These are phyloP conservation scores for Temnothorax unifasciatus DNA, from an alignment of 2,888 invertebrate species.

Conservation along the genomic window DNA sequence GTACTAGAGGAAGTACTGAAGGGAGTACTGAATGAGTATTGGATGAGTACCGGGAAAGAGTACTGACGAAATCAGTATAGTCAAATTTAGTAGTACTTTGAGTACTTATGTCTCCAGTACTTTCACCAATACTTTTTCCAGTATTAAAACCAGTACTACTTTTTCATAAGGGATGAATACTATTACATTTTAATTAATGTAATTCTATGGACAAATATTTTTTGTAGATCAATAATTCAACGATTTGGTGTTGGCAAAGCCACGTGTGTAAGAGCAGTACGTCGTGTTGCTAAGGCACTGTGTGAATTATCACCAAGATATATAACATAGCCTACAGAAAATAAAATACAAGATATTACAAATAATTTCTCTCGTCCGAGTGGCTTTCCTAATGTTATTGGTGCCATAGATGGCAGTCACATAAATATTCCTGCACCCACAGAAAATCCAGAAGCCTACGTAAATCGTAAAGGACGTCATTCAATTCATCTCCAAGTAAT, in stretches of 20 bases:
- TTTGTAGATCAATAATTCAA: not conserved
- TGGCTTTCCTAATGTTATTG: not conserved
- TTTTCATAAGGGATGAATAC: no score
- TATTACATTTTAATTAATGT: no score
- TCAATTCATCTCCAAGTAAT: constrained; percentile 3
- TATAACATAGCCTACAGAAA: not conserved
- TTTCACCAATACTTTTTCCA: no score
- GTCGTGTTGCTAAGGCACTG: not conserved
- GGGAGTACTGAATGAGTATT: no score
- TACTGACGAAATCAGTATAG: no score
- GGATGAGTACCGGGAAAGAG: no score
- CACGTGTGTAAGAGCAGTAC: not conserved
- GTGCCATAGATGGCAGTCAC: not conserved
- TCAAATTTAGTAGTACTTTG: no score
- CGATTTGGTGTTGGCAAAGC: not conserved
- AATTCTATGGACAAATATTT: no score
- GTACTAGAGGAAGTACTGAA: no score
- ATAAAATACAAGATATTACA: not conserved
- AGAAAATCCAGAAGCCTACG: not conserved
- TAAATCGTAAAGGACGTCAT: not conserved
- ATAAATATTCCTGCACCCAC: not conserved
- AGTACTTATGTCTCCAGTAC: no score
- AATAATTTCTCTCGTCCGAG: not conserved
- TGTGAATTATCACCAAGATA: not conserved
- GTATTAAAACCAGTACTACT: no score